Evolutionary conservation across 2,888 invertebrate species (phyloP).

Genomic region (Psococerastis gibbosa): DNA sequence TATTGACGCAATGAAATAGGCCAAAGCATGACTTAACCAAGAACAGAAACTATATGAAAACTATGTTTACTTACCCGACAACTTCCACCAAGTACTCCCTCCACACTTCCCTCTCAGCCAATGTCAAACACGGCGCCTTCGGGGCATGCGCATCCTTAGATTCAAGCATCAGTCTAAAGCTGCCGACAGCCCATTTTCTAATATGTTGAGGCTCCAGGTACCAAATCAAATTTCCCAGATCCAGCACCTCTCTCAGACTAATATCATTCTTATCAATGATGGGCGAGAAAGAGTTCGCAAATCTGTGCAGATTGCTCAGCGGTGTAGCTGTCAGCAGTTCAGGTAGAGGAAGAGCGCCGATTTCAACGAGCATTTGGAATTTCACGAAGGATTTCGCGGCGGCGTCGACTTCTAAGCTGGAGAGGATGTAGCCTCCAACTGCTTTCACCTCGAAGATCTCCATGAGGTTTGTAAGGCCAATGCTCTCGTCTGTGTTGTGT

Average conservation of each 20-base stretch:
- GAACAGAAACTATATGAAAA: too few relatives aligned
- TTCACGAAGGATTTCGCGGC: slow-evolving; percentile 3
- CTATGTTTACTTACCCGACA: too few relatives aligned
- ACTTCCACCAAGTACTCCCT: slow-evolving; percentile 6
- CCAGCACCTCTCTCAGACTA: slow-evolving; percentile 12
- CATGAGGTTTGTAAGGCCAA: slow-evolving; percentile 15
- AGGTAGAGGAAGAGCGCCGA: slow-evolving; percentile 13
- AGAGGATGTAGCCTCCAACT: slow-evolving; percentile 18
- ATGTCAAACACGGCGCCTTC: slow-evolving; percentile 12
- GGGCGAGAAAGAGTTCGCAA: slow-evolving; percentile 8
- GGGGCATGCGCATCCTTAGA: slow-evolving; percentile 12
- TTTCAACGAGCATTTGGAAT: slow-evolving; percentile 11
- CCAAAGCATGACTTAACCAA: too few relatives aligned
- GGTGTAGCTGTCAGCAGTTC: slow-evolving; percentile 13
- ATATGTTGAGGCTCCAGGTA: slow-evolving; percentile 14
- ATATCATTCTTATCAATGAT: not conserved
- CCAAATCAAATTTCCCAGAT: slow-evolving; percentile 17
- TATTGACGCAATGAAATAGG: too few relatives aligned
- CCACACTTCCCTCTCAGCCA: slow-evolving; percentile 9
- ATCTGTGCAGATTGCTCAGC: slow-evolving; percentile 6
- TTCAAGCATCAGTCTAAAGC: slow-evolving; percentile 17
- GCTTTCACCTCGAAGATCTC: slow-evolving; percentile 17
- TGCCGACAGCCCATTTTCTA: slow-evolving; percentile 12
- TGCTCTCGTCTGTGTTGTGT: slow-evolving; percentile 9
- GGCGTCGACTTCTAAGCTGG: slow-evolving; percentile 14